These are phyloP conservation scores for Herminia tarsipennalis DNA, from an alignment of 2,888 invertebrate genomes.

Conservation along the genomic window DNA sequence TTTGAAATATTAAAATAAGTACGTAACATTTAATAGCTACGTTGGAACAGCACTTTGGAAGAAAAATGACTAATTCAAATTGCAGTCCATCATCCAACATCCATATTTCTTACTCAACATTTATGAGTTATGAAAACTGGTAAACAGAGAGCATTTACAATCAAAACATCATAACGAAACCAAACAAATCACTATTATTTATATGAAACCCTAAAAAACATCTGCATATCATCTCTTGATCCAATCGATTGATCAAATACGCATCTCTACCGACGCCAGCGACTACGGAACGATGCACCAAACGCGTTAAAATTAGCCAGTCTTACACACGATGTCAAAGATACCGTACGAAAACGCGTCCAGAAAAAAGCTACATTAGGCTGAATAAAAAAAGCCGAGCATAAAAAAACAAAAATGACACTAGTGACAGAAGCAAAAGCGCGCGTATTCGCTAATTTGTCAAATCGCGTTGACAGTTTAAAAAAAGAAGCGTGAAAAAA, in stretches of 20 bases:
- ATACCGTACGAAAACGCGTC: constrained; percentile 60
- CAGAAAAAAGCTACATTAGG: constrained; percentile 20
- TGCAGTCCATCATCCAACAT: neutral
- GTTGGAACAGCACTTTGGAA: too few relatives aligned
- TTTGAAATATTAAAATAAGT: too few relatives aligned
- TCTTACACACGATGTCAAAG: constrained; percentile 77
- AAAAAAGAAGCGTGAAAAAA: constrained; percentile 19
- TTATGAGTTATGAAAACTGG: constrained; percentile 1
- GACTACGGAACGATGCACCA: constrained; percentile 58
- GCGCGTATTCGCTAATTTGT: constrained; percentile 35
- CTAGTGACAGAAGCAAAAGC: constrained; percentile 30
- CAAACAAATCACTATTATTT: constrained; percentile 7
- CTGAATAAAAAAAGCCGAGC: constrained; percentile 24
- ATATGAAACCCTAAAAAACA: constrained; percentile 49
- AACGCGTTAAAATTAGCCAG: constrained; percentile 79
- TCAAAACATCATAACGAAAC: constrained; percentile 20
- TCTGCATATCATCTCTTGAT: constrained; percentile 61
- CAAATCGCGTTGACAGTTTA: constrained; percentile 31
- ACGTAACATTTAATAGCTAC: too few relatives aligned
- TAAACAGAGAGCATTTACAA: constrained; percentile 4
- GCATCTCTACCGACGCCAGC: constrained; percentile 27
- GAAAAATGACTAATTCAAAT: too few relatives aligned
- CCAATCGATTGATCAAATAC: constrained; percentile 15
- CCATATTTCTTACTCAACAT: neutral
- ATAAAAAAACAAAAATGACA: constrained; percentile 17